Percentiles rank a stretch among this genome's conserved stretches.
These are phyloP conservation scores for Empidonax alnorum DNA, from an alignment of 2,113 vertebrate genomes.

Conservation along the genomic window DNA sequence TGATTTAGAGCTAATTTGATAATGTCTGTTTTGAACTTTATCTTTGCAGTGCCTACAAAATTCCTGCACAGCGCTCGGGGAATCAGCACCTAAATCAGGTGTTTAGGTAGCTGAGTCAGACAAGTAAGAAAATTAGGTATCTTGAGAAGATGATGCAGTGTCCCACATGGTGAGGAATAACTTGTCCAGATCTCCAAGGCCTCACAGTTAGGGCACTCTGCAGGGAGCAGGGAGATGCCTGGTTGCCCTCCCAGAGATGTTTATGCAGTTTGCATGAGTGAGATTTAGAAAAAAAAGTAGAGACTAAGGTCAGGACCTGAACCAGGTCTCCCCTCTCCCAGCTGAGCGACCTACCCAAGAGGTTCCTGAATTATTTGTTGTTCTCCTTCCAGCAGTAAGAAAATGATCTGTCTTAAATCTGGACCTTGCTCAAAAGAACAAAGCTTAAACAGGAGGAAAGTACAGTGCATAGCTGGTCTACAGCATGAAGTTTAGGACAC, in stretches of 20 bases:
- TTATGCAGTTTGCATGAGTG: background rate
- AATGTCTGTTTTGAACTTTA: background rate
- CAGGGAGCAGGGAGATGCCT: background rate
- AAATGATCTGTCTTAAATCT: background rate
- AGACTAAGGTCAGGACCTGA: background rate
- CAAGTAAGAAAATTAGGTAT: background rate
- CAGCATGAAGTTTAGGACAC: background rate
- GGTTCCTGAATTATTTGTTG: background rate
- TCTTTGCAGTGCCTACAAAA: background rate
- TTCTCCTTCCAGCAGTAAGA: background rate
- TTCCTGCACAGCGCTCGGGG: background rate
- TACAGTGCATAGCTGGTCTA: background rate
- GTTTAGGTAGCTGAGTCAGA: background rate
- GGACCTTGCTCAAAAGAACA: background rate
- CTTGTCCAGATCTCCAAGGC: background rate
- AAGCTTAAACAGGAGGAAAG: background rate
- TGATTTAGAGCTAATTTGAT: background rate
- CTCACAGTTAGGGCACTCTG: background rate
- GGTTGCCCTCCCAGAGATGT: background rate
- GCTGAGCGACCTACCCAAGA: background rate
- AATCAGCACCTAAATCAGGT: background rate
- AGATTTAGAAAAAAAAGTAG: background rate
- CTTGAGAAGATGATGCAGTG: background rate
- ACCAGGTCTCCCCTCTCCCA: background rate
- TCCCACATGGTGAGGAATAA: background rate